Conservation (phyloP, 2,888 invertebrate genomes). For the Drosophila histrio region DNA sequence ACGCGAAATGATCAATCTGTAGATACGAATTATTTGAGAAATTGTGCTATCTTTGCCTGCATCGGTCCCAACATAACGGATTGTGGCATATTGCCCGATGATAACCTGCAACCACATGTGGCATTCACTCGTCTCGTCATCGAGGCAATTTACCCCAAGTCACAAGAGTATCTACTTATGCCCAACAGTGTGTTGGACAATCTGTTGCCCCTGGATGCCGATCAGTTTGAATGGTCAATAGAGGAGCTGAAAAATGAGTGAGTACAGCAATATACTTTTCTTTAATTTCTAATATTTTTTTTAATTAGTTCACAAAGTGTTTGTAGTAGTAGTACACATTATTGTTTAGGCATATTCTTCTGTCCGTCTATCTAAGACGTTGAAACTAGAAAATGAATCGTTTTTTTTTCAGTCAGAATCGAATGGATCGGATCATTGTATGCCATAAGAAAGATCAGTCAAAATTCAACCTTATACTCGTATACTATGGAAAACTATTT, state of each 20-base stretch:
- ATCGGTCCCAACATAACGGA: conserved; percentile 60
- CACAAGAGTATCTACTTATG: conserved; percentile 60
- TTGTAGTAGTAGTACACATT: too few relatives aligned
- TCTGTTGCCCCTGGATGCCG: conserved; percentile 71
- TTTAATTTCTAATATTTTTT: too few relatives aligned
- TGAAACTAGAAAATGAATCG: too few relatives aligned
- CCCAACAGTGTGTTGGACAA: conserved; percentile 70
- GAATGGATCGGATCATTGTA: too few relatives aligned
- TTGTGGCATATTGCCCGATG: conserved; percentile 67
- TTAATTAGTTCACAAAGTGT: neutral
- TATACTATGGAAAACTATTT: too few relatives aligned
- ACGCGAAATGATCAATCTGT: conserved; percentile 82
- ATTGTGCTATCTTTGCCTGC: conserved; percentile 85
- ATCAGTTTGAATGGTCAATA: conserved; percentile 67
- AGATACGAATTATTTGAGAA: conserved; percentile 83
- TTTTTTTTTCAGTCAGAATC: too few relatives aligned
- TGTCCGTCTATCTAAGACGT: too few relatives aligned
- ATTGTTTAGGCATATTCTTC: too few relatives aligned
- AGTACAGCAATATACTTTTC: neutral
- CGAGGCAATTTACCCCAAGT: conserved; percentile 61
- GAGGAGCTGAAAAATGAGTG: conserved; percentile 32
- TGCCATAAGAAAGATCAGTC: too few relatives aligned
- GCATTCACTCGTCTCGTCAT: conserved; percentile 64
- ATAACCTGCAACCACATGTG: conserved; percentile 33
- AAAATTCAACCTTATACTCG: too few relatives aligned